Base-by-base conservation (phyloP, 2,888 invertebrate genomes). In the Eilema sororculum region DNA sequence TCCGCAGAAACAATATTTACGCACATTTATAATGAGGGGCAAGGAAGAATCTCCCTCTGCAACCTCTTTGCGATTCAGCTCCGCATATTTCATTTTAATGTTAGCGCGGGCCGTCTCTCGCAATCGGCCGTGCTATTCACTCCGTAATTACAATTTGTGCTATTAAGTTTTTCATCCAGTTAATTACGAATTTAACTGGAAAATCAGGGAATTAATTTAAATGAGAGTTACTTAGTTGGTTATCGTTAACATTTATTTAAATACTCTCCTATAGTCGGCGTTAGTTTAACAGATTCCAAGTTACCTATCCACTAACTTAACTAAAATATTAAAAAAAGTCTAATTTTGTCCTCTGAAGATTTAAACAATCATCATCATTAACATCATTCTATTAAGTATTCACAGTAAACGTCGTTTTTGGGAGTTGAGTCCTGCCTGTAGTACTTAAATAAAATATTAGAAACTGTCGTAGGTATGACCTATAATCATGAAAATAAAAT, bases 1-100 rank as follows among this genome's bases (percentile, higher is more conserved):
- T 81, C 79, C 76, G 77, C 82, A 83, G 84, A 82, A 89, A 90
- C 89, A 90, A 90, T 91, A 91, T 92, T 91, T 91, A 88, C 90
- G 78, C 74, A 80, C 81, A 91, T 91, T 91, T 89, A 89, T 89
- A 90, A 91, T 88, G 88, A 90, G 86, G 79, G 77, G 69, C 75
- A 78, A 80, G 78, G 71, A 59, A 79, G 72, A 65, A 65, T 72
- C 79, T 75, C 81, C 72, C 78, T 72, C 57, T 63, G 72, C 74
- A 69, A 73, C 69, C 84, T 80, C 83, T 83, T 81, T 81, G 82
- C 82, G 77, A 87, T 88, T 86, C 84, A 80, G 79, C 78, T 81
- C 77, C 75, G 84, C 85, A 88, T 91, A 89, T 87, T 91, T 91
- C 87, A 90, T 90, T 86, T 87, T 87, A 89, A 89, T 88, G 86